Evolutionary conservation across 2,113 vertebrate genomes (phyloP), one percentile per base, ranked within the genome.

Genomic region (Lophochroa leadbeateri): DNA sequence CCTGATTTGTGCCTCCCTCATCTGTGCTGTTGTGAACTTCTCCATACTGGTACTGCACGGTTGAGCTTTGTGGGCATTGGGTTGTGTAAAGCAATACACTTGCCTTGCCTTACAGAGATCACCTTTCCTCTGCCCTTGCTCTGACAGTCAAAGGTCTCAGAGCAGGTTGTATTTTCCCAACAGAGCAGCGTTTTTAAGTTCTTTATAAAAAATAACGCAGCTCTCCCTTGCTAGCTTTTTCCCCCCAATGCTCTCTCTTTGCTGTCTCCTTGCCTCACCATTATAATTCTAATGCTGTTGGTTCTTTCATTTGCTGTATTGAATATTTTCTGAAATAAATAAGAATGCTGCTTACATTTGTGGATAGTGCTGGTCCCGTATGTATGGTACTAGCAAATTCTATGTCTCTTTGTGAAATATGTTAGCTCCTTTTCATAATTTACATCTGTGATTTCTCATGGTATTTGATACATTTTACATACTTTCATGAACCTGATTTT

Each of bases 261-360:
- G 33, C 57, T 69, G 15, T 86, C 43, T 90, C 39, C 60, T 82
- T 78, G 57, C 58, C 28, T 95, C 33, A 33, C 49, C 14, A 10
- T 67, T 84, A 6, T 47, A 72, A 82, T 65, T 93, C 44, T 79
- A 61, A 88, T 93, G n/a, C 58, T 82, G 65, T 53, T 91, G 33
- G 43, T 85, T 78, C 58, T 90, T 92, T 60, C 33, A 37, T 95
- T 79, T 86, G 35, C 71, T 86, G 33, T 71, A 46, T 55, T 93
- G 72, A 92, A 57, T 78, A 44, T 74, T 90, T 90, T 91, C 69
- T 94, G 88, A 80, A 93, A 86, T 94, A 71, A 95, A 84, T 91
- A 84, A 82, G 91, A 87, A 72, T 7, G 5, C 49, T 64, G 58
- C 88, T 95, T 95, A 39, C 69, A 83, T 93, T 88, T 82, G 92